phyloP scores from a whole-genome alignment of 2,113 vertebrate species.

The Phalacrocorax brasilianus region DNA sequence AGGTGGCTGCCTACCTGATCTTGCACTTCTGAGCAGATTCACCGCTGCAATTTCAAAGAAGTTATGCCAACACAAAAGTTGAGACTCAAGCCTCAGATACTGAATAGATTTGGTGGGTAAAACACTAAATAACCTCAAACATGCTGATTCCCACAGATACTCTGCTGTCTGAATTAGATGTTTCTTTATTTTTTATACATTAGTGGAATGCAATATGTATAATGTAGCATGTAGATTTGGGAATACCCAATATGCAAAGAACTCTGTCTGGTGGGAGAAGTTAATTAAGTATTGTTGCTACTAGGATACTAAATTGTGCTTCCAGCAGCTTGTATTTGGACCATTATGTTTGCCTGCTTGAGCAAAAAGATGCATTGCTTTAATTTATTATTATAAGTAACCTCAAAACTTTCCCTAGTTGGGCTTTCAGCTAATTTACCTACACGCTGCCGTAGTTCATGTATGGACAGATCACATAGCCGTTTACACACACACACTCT shows the following conservation, averaged over 20 bases:
- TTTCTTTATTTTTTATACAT: neutral
- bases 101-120: neutral
- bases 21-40: neutral
- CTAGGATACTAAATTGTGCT: neutral
- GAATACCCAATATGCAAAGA: neutral
- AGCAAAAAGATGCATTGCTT: neutral
- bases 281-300: neutral
- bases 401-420: neutral
- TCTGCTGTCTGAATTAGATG: neutral
- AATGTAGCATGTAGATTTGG: neutral
- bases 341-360: neutral
- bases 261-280: neutral
- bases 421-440: neutral
- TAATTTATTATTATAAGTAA: neutral
- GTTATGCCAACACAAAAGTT: fast-evolving
- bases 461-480: neutral
- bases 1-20: neutral
- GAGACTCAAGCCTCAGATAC: neutral
- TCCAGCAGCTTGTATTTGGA: neutral
- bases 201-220: neutral
- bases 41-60: neutral
- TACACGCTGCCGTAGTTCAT: neutral
- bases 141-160: neutral
- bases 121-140: neutral
- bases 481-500: neutral